Base-by-base conservation (phyloP, 2,888 invertebrate genomes). In the Pachliopta kotzebuea region DNA sequence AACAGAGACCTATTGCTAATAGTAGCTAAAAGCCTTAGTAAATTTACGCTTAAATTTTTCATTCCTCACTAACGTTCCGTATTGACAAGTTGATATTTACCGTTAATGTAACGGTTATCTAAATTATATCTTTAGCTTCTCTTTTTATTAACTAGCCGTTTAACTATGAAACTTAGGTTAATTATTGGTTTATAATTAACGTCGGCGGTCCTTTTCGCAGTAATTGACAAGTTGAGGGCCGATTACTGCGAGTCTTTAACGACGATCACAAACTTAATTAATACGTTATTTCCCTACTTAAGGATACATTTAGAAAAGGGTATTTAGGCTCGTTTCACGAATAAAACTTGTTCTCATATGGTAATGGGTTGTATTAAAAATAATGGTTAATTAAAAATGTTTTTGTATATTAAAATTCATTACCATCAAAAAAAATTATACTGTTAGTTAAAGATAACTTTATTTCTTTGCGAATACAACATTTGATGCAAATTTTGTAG, bases 211-310 rank as follows among this genome's bases (percentile, higher is more conserved):
- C 61, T 24, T 57, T 65, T 58, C 45, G 54, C 45, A 9, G 23
- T 65, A 65, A 65, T 65, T 65, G 65, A 65, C 65, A 65, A 60
- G 59, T 53, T 29, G 23, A 17, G 57, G 24, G n/a, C 23, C 56
- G 29, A 61, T 65, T 57, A 58, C 52, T 29, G 65, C 54, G 14
- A 45, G 53, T 26, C 53, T 53, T 52, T 52, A 42, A 56, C 9
- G 31, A n/a, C 49, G 26, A 17, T 17, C 42, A 52, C 31, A 31
- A 50, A 60, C 50, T 65, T 53, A 64, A 64, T 60, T 37, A 60
- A 52, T 55, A 59, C 11, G 29, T 56, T 50, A 24, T 57, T 53
- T 49, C 52, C 45, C 42, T 23, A 7, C 18, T 57, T 37, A 56
- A 7, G 17, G 14, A 37, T n/a, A 29, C n/a, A 26, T 54, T 8